Evolutionary conservation across 53 echinoderm and acorn worm genomes (phyloP).

Genomic region (Arbacia lixula): DNA sequence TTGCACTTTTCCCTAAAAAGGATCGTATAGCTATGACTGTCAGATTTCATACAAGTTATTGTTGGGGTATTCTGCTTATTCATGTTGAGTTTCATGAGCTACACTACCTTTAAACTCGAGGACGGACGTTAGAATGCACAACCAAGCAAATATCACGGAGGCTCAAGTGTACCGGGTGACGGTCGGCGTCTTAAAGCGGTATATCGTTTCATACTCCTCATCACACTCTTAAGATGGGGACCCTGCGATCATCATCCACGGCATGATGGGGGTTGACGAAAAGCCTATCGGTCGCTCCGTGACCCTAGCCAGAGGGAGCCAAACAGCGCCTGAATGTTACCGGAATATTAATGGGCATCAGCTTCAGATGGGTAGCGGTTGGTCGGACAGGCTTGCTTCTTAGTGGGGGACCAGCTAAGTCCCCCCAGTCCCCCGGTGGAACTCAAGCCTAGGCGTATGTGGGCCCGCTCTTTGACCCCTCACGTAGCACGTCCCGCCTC

Average conservation of each 20-base stretch:
- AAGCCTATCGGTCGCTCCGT: conserved; percentile 36
- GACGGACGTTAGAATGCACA: no score
- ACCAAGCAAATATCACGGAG: no score
- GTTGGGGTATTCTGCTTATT: no score
- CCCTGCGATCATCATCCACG: no score
- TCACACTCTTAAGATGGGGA: neutral
- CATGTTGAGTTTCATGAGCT: no score
- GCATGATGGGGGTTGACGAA: conserved; percentile 47
- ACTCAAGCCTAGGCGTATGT: conserved; percentile 24
- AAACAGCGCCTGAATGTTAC: conserved; percentile 38
- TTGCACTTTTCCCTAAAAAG: no score
- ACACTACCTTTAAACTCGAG: no score
- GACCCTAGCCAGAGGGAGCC: conserved; percentile 17
- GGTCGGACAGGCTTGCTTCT: neutral
- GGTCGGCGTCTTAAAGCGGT: conserved; percentile 7
- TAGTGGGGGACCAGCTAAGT: no score
- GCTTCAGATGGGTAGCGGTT: neutral
- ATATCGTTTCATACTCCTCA: conserved; percentile 13
- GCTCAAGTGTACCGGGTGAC: neutral
- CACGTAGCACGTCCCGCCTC: conserved; percentile 37
- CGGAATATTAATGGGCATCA: conserved; percentile 29
- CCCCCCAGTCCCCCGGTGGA: no score
- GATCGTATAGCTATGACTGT: no score
- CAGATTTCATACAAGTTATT: no score
- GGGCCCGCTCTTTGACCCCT: conserved; percentile 25